phyloP scores from a whole-genome alignment of 2,888 invertebrate species.

The Petrolisthes manimaculis region DNA sequence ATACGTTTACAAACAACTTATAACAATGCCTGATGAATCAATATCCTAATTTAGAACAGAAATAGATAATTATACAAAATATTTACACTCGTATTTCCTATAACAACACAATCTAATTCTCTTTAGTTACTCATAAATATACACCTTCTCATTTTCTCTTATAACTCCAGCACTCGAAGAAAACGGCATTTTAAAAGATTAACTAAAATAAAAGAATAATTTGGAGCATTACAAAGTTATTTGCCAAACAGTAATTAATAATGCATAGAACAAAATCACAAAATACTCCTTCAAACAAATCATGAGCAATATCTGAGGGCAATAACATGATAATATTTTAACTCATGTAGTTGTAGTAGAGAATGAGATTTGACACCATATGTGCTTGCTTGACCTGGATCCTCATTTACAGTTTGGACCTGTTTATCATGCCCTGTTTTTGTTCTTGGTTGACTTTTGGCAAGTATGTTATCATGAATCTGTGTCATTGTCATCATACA shows the following conservation, averaged over 20 bases:
- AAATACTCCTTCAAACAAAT: slow-evolving; percentile 21
- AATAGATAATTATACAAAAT: too few species aligned
- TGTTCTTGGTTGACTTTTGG: neutral
- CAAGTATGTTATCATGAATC: neutral
- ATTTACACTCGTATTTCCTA: too few species aligned
- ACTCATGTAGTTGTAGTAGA: neutral
- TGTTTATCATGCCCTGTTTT: slow-evolving; percentile 8
- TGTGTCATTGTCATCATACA: slow-evolving; percentile 8
- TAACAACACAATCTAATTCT: too few species aligned
- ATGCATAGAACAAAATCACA: neutral
- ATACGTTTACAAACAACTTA: too few species aligned
- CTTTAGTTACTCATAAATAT: too few species aligned
- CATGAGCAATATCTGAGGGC: slow-evolving; percentile 15
- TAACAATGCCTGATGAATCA: too few species aligned
- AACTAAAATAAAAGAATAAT: too few species aligned
- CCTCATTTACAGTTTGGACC: neutral
- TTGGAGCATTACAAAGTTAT: too few species aligned
- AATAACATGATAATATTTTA: slow-evolving; percentile 12
- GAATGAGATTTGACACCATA: slow-evolving; percentile 6
- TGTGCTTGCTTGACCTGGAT: neutral
- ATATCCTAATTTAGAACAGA: too few species aligned
- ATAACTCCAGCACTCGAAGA: too few species aligned
- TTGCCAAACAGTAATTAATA: neutral
- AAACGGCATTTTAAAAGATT: too few species aligned
- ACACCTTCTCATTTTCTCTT: too few species aligned